These are phyloP conservation scores for Parthenolecanium corni DNA, from an alignment of 2,888 invertebrate genomes.

Conservation along the genomic window DNA sequence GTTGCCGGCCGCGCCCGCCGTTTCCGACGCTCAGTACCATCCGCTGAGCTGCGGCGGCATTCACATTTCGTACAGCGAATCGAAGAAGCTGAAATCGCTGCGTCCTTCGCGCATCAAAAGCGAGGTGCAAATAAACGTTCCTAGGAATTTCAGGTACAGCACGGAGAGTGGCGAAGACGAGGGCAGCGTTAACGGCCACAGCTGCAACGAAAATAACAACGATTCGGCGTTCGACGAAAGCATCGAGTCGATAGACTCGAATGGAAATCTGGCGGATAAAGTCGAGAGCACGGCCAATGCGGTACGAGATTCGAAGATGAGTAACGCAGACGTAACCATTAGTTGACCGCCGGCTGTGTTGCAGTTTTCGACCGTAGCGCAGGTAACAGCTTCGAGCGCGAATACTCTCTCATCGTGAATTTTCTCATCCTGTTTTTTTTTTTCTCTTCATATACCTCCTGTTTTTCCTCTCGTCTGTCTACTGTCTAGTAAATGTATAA, in stretches of 20 bases:
- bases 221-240: slow-evolving; percentile 24
- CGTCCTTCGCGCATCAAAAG: slow-evolving; percentile 20
- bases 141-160: neutral
- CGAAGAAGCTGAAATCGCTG: slow-evolving; percentile 60
- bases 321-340: slow-evolving; percentile 3
- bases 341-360: neutral
- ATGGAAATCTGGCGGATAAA: slow-evolving; percentile 14
- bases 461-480: too few relatives aligned
- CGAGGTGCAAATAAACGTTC: slow-evolving; percentile 19
- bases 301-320: slow-evolving; percentile 11
- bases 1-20: slow-evolving; percentile 32
- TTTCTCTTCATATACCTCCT: neutral
- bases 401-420: neutral
- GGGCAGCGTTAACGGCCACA: neutral
- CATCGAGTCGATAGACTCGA: slow-evolving; percentile 11
- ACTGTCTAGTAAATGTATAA: too few relatives aligned
- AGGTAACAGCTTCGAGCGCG: neutral
- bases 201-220: neutral
- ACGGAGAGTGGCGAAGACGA: neutral
- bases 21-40: slow-evolving; percentile 39
- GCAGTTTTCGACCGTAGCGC: too few relatives aligned
- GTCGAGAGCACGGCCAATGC: slow-evolving; percentile 9
- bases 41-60: slow-evolving; percentile 64
- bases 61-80: slow-evolving; percentile 67
- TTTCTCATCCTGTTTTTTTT: neutral